Evolutionary conservation across 1,140 invertebrate genomes (phyloP), one percentile per base, ranked within the genome.

Genomic region (Cepaea nemoralis): DNA sequence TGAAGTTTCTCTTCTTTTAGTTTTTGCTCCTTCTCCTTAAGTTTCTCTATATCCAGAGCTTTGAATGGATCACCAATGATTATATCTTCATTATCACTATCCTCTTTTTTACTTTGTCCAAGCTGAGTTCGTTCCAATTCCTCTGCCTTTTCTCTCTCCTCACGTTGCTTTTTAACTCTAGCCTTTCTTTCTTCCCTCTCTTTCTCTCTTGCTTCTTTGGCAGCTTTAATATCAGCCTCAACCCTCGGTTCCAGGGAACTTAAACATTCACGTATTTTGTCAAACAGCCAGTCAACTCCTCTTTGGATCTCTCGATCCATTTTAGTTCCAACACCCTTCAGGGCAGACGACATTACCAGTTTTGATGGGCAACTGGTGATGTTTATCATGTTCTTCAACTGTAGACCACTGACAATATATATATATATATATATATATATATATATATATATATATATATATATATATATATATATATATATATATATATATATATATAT

Each of bases 341-440:
- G 83, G 2, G 92, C 92, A 83, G 90, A 91, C 74, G 91, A 90
- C 5, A 88, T 89, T 91, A 96, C 95, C 2, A 96, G 93, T 87
- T 95, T 90, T 1, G 95, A 95, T 1, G 94, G 94, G 89, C 95
- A 95, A 86, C 94, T 93, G 88, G 94, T 94, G 84, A 91, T 92
- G 89, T 96, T 96, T 3, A 95, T 95, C 33, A 95, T 86, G 6
- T 93, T 88, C 89, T 96, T 95, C 27, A 96, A 91, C 84, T 94
- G 92, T 8, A 96, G 91, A 83, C 93, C 93, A 84, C 96, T 95
- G 73, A 95, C 94, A 59, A 96, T 93, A 86, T 96, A n/a, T n/a
- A n/a, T n/a, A n/a, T n/a, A n/a, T n/a, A n/a, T n/a, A n/a, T n/a
- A n/a, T n/a, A n/a, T n/a, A n/a, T n/a, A n/a, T n/a, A n/a, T n/a